These are phyloP conservation scores for Sesia bembeciformis DNA, from an alignment of 2,888 invertebrate genomes.

Conservation along the genomic window DNA sequence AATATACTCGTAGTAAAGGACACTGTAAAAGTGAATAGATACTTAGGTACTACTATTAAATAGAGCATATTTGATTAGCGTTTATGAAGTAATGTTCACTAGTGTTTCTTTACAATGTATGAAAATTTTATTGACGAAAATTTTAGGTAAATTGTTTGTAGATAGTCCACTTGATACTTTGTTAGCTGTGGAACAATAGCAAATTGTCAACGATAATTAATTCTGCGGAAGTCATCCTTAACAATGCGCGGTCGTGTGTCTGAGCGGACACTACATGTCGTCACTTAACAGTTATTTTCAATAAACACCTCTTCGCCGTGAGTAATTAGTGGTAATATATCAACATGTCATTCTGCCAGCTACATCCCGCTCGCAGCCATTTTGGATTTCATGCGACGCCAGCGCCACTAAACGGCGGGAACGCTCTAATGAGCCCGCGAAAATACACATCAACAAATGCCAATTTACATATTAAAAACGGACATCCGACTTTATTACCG, in stretches of 20 bases:
- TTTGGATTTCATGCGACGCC: slow-evolving; percentile 24
- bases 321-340: slow-evolving; percentile 69
- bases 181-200: background rate
- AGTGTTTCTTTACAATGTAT: too few species aligned
- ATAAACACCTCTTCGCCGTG: slow-evolving; percentile 61
- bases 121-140: too few species aligned
- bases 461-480: slow-evolving; percentile 2
- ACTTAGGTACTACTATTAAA: too few species aligned
- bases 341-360: slow-evolving; percentile 49
- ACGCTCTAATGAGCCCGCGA: slow-evolving; percentile 49
- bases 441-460: slow-evolving; percentile 31
- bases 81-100: too few species aligned
- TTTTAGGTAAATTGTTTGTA: too few species aligned
- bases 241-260: slow-evolving; percentile 9
- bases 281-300: slow-evolving; percentile 61
- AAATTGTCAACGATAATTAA: background rate
- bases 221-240: slow-evolving; percentile 14
- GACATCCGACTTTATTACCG: slow-evolving; percentile 1
- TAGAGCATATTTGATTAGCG: too few species aligned
- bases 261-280: slow-evolving; percentile 49
- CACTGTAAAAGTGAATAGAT: too few species aligned
- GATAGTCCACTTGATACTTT: too few species aligned
- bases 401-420: slow-evolving; percentile 18
- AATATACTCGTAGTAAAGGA: too few species aligned
- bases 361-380: slow-evolving; percentile 21